Base-by-base conservation (phyloP, 2,113 vertebrate species). In the Toxotes chatareus region DNA sequence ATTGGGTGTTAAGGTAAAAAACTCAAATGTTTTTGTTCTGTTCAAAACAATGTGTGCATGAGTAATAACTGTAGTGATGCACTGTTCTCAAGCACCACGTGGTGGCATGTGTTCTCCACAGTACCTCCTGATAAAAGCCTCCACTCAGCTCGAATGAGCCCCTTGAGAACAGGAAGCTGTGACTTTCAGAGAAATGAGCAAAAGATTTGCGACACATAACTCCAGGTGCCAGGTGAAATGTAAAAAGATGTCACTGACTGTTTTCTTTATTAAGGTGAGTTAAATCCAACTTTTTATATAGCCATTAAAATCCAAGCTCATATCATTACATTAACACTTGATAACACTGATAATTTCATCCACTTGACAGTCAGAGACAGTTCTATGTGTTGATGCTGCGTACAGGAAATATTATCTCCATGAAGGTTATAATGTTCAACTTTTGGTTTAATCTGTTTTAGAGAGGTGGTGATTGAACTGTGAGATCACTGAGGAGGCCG, bases 251-350 rank as follows among this genome's bases (percentile, higher is more conserved):
- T 49, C 4, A 3, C 46, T 19, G 49, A 14, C 9, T 6, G 6
- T 65, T 0, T 51, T 89, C 32, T 17, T 93, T 51, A 31, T 91
- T 32, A 14, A 78, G 75, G 93, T 93, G 71, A 89, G 90, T 79
- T 27, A 1, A 46, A 3, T 38, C 64, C 36, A 1, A 70, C 3
- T 69, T 72, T 53, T 76, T 21, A 6, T 34, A 64, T 34, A 0
- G 47, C 23, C 8, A 19, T 31, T 31, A 14, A 9, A 77, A 44
- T 17, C 36, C 19, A 62, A 68, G 7, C 8, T 51, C 11, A 3
- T 19, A 13, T 12, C 1, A 44, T 82, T 47, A 55, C 27, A 19
- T 27, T 10, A 3, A n/a, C 19, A 42, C 38, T 56, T 36, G 27
- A 27, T 27, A 27, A 27, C 42, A 46, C 34, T 19, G 7, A n/a